Evolutionary conservation across 2,113 vertebrate genomes (phyloP).

Genomic region (Rhinoderma darwinii): DNA sequence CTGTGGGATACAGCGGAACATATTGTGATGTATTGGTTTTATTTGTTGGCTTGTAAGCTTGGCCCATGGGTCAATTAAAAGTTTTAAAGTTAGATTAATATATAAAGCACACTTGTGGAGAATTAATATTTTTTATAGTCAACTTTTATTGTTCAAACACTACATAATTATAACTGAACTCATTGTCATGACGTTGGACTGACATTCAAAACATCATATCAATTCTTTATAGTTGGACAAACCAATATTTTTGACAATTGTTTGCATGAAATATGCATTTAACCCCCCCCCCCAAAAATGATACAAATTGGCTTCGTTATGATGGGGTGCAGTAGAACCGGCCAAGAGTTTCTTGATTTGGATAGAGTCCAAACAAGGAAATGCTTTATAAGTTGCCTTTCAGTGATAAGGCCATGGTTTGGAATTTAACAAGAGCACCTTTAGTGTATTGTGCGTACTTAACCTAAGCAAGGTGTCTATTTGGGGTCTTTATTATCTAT

Average conservation of each 20-base stretch:
- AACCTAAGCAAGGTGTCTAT: neutral
- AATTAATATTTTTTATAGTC: neutral
- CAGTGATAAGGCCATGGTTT: neutral
- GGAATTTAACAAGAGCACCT: neutral
- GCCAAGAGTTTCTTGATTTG: too few relatives aligned
- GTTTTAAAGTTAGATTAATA: constrained; percentile 28
- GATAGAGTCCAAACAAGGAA: too few relatives aligned
- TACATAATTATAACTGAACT: neutral
- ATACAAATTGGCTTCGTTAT: too few relatives aligned
- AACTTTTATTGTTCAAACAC: too few relatives aligned
- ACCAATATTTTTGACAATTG: neutral
- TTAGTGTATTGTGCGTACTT: neutral
- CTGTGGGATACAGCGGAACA: constrained; percentile 32
- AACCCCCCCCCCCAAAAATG: too few relatives aligned
- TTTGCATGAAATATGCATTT: neutral
- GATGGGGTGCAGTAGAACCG: too few relatives aligned
- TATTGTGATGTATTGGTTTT: constrained; percentile 46
- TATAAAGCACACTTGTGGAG: neutral
- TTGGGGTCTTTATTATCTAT: neutral
- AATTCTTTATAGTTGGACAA: neutral
- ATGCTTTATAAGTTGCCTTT: neutral
- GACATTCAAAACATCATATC: neutral
- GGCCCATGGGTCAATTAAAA: constrained; percentile 37
- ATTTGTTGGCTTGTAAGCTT: constrained; percentile 22
- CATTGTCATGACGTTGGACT: neutral